Percentiles rank a stretch among this genome's conserved stretches.
phyloP scores from a whole-genome alignment of 2,888 invertebrate genomes.

The Drosophila colorata region DNA sequence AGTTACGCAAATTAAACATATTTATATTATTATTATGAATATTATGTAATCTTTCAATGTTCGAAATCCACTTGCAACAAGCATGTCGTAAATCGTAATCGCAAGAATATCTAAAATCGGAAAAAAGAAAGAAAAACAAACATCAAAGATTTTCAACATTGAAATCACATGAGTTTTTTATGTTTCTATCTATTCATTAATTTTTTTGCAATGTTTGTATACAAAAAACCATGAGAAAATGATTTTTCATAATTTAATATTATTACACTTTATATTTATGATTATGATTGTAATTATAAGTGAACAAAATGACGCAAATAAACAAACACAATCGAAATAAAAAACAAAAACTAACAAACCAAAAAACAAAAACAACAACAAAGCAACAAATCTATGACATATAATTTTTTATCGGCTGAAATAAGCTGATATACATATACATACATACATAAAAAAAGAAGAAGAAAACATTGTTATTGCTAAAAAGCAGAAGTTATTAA shows the following conservation, averaged over 20 bases:
- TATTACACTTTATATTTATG: slow-evolving; percentile 73
- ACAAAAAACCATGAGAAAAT: slow-evolving; percentile 52
- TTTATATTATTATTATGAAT: slow-evolving; percentile 51
- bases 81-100: slow-evolving; percentile 64
- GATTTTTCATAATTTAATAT: slow-evolving; percentile 69
- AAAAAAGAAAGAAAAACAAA: slow-evolving; percentile 30
- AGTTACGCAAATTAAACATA: slow-evolving; percentile 65
- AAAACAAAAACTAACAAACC: slow-evolving; percentile 21
- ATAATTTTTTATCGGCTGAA: slow-evolving; percentile 27
- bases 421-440: slow-evolving; percentile 41
- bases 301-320: slow-evolving; percentile 73
- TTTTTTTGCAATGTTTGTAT: slow-evolving; percentile 71
- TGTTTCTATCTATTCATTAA: slow-evolving; percentile 53
- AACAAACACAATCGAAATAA: slow-evolving; percentile 64
- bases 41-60: slow-evolving; percentile 55
- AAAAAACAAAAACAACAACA: slow-evolving; percentile 18
- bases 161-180: slow-evolving; percentile 58
- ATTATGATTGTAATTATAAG: slow-evolving; percentile 76
- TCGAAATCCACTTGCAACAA: slow-evolving; percentile 39
- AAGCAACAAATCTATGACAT: slow-evolving; percentile 25
- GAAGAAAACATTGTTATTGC: slow-evolving; percentile 54
- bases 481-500: slow-evolving; percentile 30
- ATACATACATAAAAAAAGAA: slow-evolving; percentile 27
- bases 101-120: slow-evolving; percentile 12
- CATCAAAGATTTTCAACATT: slow-evolving; percentile 48